phyloP scores from a whole-genome alignment of 2,888 invertebrate species.

The Hemaris fuciformis region DNA sequence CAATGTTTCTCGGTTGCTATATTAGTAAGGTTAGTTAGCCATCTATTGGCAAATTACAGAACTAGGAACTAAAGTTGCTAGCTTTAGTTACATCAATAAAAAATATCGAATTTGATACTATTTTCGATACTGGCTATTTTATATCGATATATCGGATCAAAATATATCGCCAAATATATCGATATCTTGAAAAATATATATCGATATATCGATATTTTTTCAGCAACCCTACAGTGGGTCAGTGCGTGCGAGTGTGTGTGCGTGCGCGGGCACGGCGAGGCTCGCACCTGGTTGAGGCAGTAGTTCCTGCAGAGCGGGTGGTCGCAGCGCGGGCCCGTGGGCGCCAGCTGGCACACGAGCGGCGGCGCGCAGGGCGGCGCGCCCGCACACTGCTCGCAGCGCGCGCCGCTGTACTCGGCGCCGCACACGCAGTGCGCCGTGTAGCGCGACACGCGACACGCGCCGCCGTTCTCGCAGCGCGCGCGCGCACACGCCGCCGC shows the following conservation, averaged over 20 bases:
- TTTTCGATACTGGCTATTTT: too few relatives aligned
- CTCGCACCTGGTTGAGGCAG: constrained; percentile 14
- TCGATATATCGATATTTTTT: too few relatives aligned
- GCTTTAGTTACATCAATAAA: too few relatives aligned
- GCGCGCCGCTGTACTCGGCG: constrained; percentile 37
- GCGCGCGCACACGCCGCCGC: constrained; percentile 68
- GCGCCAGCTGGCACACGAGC: not conserved
- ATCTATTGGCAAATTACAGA: too few relatives aligned
- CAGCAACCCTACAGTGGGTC: too few relatives aligned
- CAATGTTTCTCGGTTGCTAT: too few relatives aligned
- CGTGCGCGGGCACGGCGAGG: not conserved
- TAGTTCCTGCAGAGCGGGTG: not conserved
- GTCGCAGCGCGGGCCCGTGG: not conserved
- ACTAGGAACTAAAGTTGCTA: too few relatives aligned
- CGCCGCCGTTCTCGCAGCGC: constrained; percentile 84
- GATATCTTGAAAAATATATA: too few relatives aligned
- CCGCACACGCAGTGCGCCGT: constrained; percentile 40
- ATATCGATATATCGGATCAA: too few relatives aligned
- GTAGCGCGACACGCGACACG: constrained; percentile 59
- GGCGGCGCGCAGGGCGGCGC: not conserved
- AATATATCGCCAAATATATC: too few relatives aligned
- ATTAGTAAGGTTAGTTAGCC: too few relatives aligned
- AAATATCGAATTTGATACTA: too few relatives aligned
- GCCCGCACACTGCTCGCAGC: constrained; percentile 1
- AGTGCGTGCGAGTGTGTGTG: constrained; percentile 17